Percentiles rank a stretch among this genome's conserved stretches.
These are phyloP conservation scores for Aethes cnicana DNA, from an alignment of 2,888 invertebrate genomes.

Conservation along the genomic window DNA sequence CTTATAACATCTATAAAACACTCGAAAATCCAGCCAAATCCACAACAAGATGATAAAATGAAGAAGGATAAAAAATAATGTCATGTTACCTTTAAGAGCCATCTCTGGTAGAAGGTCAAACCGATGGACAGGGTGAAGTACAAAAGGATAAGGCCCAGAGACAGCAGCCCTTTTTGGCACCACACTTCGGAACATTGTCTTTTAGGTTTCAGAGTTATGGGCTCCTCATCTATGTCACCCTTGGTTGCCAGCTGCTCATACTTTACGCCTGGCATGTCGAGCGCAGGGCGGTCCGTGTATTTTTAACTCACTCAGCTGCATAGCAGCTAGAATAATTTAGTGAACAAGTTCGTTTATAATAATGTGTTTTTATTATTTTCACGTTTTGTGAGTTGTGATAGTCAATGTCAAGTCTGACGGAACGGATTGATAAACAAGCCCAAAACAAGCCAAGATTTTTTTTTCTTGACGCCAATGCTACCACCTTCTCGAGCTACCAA, in stretches of 20 bases:
- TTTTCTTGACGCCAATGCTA: slow-evolving; percentile 16
- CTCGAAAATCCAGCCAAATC: background rate
- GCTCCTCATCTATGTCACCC: slow-evolving; percentile 64
- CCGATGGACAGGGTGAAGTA: slow-evolving; percentile 97
- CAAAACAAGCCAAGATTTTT: too few relatives aligned
- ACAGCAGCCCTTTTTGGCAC: slow-evolving; percentile 66
- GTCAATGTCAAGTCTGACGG: slow-evolving; percentile 18
- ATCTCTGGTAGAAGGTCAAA: slow-evolving; percentile 98
- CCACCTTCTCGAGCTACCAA: slow-evolving; percentile 22
- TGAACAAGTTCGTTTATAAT: slow-evolving; percentile 3
- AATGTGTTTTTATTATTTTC: slow-evolving; percentile 14
- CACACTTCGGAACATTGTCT: slow-evolving; percentile 66
- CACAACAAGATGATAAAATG: slow-evolving; percentile 5
- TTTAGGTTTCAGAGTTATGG: slow-evolving; percentile 61
- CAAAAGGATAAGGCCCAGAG: slow-evolving; percentile 85
- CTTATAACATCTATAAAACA: background rate
- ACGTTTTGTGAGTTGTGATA: slow-evolving; percentile 1
- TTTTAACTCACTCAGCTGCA: slow-evolving; percentile 50
- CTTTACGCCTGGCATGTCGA: slow-evolving; percentile 67
- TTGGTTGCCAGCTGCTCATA: slow-evolving; percentile 77
- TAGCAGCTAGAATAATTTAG: slow-evolving; percentile 48
- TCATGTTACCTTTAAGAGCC: slow-evolving; percentile 89
- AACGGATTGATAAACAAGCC: slow-evolving; percentile 18
- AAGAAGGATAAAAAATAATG: slow-evolving; percentile 27
- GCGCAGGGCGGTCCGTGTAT: slow-evolving; percentile 41